Conservation (phyloP, 2,797 vertebrate genomes). For the Sebastes glaucus region DNA sequence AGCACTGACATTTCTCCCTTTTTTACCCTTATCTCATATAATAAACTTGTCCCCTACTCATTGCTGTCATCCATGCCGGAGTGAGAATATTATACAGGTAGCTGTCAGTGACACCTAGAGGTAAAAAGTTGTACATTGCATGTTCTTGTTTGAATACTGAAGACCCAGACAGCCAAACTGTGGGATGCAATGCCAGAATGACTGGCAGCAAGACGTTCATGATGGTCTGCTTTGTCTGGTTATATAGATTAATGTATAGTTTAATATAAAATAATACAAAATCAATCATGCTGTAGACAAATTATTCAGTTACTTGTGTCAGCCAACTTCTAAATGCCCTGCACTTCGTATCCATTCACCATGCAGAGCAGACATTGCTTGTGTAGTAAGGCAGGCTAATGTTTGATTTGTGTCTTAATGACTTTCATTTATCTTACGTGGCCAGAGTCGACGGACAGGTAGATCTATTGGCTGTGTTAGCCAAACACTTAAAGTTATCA, state of each 20-base stretch:
- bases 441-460: neutral
- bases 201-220: neutral
- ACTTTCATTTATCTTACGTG: neutral
- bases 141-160: neutral
- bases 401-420: neutral
- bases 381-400: neutral
- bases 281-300: neutral
- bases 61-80: neutral
- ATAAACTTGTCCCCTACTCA: neutral
- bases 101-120: slow-evolving; percentile 79
- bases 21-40: neutral
- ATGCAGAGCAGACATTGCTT: neutral
- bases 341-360: neutral
- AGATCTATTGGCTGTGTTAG: neutral
- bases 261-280: neutral
- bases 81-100: slow-evolving; percentile 11
- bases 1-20: neutral
- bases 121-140: slow-evolving; percentile 48
- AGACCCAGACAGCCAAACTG: neutral
- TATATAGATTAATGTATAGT: neutral
- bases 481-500: neutral
- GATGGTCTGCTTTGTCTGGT: neutral
- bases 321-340: neutral
- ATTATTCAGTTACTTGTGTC: neutral
- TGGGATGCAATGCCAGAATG: neutral